Percentiles rank a stretch among this genome's conserved stretches.
Evolutionary conservation across 2,888 invertebrate genomes (phyloP).

Genomic region (Pollenia amentaria): DNA sequence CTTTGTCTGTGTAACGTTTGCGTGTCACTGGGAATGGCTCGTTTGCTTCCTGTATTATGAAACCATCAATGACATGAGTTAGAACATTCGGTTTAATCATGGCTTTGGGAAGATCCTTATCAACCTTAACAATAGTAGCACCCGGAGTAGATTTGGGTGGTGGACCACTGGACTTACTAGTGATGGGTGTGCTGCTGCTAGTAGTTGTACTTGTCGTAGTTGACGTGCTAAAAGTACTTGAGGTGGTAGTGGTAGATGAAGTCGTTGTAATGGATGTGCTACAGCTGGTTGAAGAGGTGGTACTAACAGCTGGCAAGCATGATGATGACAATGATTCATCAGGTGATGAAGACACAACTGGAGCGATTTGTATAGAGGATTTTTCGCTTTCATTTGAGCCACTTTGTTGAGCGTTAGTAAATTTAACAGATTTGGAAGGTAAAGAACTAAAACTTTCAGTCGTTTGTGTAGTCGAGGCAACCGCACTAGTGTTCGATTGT

Average conservation of each 20-base stretch:
- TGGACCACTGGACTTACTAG: constrained; percentile 61
- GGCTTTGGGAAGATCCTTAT: constrained; percentile 90
- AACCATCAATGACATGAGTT: constrained; percentile 98
- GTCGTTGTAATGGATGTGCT: constrained; percentile 43
- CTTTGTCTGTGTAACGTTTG: constrained; percentile 87
- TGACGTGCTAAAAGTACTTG: constrained; percentile 46
- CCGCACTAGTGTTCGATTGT: constrained; percentile 45
- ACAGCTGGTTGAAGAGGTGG: constrained; percentile 33
- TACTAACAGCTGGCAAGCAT: constrained; percentile 34
- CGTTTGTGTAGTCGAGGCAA: constrained; percentile 52
- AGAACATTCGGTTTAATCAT: constrained; percentile 98
- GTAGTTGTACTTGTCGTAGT: constrained; percentile 55
- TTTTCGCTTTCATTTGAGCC: constrained; percentile 54
- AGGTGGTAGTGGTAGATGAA: constrained; percentile 46
- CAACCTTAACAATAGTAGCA: constrained; percentile 79
- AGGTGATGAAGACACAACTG: constrained; percentile 56
- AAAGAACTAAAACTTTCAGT: constrained; percentile 30
- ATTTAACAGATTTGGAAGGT: constrained; percentile 45
- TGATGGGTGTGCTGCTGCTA: constrained; percentile 49
- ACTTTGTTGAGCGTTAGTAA: constrained; percentile 44
- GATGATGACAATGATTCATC: constrained; percentile 37
- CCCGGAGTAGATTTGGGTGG: constrained; percentile 81
- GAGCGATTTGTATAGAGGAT: constrained; percentile 28
- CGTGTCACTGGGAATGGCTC: constrained; percentile 94
- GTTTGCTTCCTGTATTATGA: constrained; percentile 97